Conservation (phyloP, 2,113 vertebrate genomes). For the Triplophysa dalaica region DNA sequence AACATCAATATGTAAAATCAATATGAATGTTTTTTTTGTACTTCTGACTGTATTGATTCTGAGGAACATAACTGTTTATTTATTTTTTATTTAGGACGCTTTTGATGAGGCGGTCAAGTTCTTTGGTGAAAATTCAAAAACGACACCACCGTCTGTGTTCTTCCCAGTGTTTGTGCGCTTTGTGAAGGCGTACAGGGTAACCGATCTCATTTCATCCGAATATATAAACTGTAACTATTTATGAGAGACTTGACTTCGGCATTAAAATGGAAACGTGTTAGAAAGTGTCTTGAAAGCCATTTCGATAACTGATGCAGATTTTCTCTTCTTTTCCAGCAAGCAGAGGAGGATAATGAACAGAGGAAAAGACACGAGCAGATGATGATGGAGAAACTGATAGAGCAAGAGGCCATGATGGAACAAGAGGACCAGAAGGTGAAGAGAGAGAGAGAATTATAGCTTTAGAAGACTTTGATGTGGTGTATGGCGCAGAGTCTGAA, state of each 20-base stretch:
- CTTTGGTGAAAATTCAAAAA: slow-evolving; percentile 93
- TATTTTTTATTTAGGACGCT: slow-evolving; percentile 78
- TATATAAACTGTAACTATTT: neutral
- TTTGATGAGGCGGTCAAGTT: slow-evolving; percentile 91
- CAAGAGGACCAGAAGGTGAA: slow-evolving; percentile 91
- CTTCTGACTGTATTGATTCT: neutral
- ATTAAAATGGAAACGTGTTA: too few relatives aligned
- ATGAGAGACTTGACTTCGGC: too few relatives aligned
- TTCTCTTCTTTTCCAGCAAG: slow-evolving; percentile 75
- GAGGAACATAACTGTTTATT: neutral
- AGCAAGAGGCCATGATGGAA: slow-evolving; percentile 89
- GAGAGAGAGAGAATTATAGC: slow-evolving; percentile 62
- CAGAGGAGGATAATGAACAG: slow-evolving; percentile 90
- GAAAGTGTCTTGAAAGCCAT: too few relatives aligned
- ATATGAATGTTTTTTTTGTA: too few relatives aligned
- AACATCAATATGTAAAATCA: too few relatives aligned
- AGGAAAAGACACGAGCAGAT: slow-evolving; percentile 90
- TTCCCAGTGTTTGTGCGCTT: slow-evolving; percentile 96
- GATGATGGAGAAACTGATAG: slow-evolving; percentile 90
- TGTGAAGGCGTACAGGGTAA: slow-evolving; percentile 93
- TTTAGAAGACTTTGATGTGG: too few relatives aligned
- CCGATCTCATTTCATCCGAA: neutral
- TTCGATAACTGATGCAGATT: neutral
- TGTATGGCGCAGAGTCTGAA: too few relatives aligned
- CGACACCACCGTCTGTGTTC: slow-evolving; percentile 92